Evolutionary conservation across 1,140 invertebrate species (phyloP), one percentile per base, ranked within the genome.

Genomic region (Drosophila carrolli): DNA sequence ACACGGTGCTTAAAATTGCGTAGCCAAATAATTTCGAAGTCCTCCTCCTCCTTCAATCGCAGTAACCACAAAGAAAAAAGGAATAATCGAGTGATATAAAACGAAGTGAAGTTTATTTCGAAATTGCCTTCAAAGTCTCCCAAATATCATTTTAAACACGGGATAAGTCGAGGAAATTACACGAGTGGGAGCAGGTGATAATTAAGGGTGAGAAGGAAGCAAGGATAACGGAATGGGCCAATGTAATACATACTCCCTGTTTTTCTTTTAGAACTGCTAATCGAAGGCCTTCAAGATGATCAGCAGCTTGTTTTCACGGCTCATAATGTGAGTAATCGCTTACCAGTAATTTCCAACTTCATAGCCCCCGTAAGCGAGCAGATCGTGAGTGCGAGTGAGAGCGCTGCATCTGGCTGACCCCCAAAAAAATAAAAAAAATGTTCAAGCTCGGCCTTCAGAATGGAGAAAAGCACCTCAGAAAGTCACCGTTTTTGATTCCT

Each of bases 301-400:
- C 75, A 91, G 90, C 75, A 81, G 82, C 43, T 71, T 91, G 60
- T 79, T 91, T 54, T 91, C 90, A 29, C 86, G 90, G 8, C 74
- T 91, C 27, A 82, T 91, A 51, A 91, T 91, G 90, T 91, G 70
- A 91, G 90, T 91, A 88, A 77, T n/a, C n/a, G 29, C 29, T 29
- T 14, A 19, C 32, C 13, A 41, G 13, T 41, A 63, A 35, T 19
- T 19, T 16, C 27, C 59, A 19, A 43, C 37, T 62, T 60, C 38
- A 60, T 11, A 29, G 7, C 19, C 29, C 7, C 37, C 6, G 10
- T 43, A 14, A 43, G 38, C 37, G 32, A 62, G 48, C 47, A 43
- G 50, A 50, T 47, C 43, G 50, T 23, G 56, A 57, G 63, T 59
- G 73, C 57, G 75, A 66, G 66, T 44, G 65, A 50, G 50, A 68